phyloP scores from a whole-genome alignment of 1,140 invertebrate species.

The Heliconius hewitsoni region DNA sequence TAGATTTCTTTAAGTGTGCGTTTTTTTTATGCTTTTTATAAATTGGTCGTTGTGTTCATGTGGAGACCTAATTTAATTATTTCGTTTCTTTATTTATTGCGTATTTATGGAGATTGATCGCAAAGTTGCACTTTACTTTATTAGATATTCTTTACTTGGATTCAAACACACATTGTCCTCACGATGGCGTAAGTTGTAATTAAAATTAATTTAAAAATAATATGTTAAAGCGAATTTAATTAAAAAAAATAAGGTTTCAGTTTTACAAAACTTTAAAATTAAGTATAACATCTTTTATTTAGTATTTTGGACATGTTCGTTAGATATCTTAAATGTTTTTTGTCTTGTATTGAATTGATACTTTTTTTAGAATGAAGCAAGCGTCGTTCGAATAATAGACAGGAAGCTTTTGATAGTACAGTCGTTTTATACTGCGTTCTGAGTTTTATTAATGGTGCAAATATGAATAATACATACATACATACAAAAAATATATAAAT shows the following conservation, averaged over 20 bases:
- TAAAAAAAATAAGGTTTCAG: too few species aligned
- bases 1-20: not conserved
- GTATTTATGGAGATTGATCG: too few species aligned
- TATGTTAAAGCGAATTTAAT: too few species aligned
- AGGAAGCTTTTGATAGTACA: conserved; percentile 9
- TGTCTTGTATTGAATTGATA: not conserved
- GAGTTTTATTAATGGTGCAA: not conserved
- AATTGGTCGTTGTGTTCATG: not conserved
- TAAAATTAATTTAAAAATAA: too few species aligned
- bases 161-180: too few species aligned
- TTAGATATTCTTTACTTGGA: too few species aligned
- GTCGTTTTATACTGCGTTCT: conserved; percentile 1
- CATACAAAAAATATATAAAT: too few species aligned
- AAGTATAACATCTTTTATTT: not conserved
- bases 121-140: too few species aligned
- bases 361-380: not conserved
- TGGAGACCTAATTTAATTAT: too few species aligned
- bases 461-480: not conserved
- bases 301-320: not conserved
- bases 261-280: too few species aligned
- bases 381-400: conserved; percentile 3
- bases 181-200: too few species aligned
- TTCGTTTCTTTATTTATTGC: too few species aligned
- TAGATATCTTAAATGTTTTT: not conserved
- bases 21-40: not conserved